Base-by-base conservation (phyloP, 2,888 invertebrate species). In the Schrankia costaestrigalis region DNA sequence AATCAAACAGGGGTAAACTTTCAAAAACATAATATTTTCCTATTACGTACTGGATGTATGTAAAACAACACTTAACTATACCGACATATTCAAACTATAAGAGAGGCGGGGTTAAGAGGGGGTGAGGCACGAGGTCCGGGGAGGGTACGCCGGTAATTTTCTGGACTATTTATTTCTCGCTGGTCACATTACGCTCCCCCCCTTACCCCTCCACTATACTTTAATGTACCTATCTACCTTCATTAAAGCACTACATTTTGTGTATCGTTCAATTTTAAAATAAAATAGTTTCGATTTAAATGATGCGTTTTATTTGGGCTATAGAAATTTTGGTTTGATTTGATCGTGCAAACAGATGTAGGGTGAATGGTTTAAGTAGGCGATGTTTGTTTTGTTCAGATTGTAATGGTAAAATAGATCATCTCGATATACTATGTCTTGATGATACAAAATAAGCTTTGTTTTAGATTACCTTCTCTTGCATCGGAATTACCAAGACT, bases 101-200 rank as follows among this genome's bases (percentile, higher is more conserved):
- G 39, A 21, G 31, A 30, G 2, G 14, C 13, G 12, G 37, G 32
- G 36, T 14, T 8, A 12, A 13, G 12, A 8, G 39, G 25, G 28
- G 36, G 35, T 14, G 30, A 38, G 26, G 28, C 12, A 15, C 10
- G 24, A 13, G 32, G 35, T 22, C 23, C 17, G 28, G 35, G 35
- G 41, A 42, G 52, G 32, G 15, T 11, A 11, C 26, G 42, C 28
- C 55, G 57, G 72, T 65, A 75, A 75, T 75, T 74, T 76, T 73
- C 75, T 71, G 74, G 71, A 71, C 72, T 74, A 74, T 76, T 76
- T 76, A 74, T 74, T 72, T 69, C 63, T 41, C 55, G 51, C 60
- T 65, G 71, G 73, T 69, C 68, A 58, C 71, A 71, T 70, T 73
- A 72, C 63, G 60, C 54, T 46, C 42, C 55, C 52, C 47, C 42